These are phyloP conservation scores for Epinephelus fuscoguttatus DNA, from an alignment of 2,113 vertebrate species.

Conservation along the genomic window DNA sequence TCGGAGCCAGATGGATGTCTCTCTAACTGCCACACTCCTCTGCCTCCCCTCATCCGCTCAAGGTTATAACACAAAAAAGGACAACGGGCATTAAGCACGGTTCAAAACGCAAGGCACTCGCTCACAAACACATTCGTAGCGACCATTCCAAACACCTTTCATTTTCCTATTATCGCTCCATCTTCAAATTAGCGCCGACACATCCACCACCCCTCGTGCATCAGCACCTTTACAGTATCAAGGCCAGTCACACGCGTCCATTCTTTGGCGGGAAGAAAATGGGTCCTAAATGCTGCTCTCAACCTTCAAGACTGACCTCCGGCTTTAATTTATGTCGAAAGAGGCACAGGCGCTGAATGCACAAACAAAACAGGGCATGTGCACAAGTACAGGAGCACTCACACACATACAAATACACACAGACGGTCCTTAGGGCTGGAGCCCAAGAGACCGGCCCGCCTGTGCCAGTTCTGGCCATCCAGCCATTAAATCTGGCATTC, in stretches of 20 bases:
- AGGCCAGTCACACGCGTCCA: conserved; percentile 2
- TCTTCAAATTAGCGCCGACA: conserved; percentile 36
- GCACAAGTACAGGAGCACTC: conserved; percentile 2
- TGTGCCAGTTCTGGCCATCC: conserved; percentile 48
- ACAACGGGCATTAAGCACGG: conserved; percentile 15
- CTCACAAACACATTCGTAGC: not conserved
- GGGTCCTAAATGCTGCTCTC: conserved; percentile 29
- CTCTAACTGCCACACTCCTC: conserved; percentile 53
- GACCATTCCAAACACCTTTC: conserved; percentile 42
- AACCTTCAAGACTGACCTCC: conserved; percentile 55
- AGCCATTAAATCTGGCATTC: conserved; percentile 68
- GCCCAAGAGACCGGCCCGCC: conserved; percentile 20
- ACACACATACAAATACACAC: conserved; percentile 24
- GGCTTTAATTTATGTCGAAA: conserved; percentile 34
- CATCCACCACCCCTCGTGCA: conserved; percentile 9
- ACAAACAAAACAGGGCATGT: conserved; percentile 33
- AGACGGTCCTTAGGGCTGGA: conserved; percentile 4
- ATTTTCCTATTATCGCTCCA: conserved; percentile 44
- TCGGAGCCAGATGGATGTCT: conserved; percentile 73
- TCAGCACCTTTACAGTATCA: conserved; percentile 40
- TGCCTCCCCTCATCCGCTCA: conserved; percentile 59
- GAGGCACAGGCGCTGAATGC: not conserved
- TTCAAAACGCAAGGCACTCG: conserved; percentile 6
- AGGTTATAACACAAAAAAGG: conserved; percentile 64
- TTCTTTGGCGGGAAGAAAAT: not conserved